Percentiles rank a stretch among this genome's conserved stretches.
Evolutionary conservation across 2,888 invertebrate species (phyloP).

Genomic region (Cosmorhoe ocellata): DNA sequence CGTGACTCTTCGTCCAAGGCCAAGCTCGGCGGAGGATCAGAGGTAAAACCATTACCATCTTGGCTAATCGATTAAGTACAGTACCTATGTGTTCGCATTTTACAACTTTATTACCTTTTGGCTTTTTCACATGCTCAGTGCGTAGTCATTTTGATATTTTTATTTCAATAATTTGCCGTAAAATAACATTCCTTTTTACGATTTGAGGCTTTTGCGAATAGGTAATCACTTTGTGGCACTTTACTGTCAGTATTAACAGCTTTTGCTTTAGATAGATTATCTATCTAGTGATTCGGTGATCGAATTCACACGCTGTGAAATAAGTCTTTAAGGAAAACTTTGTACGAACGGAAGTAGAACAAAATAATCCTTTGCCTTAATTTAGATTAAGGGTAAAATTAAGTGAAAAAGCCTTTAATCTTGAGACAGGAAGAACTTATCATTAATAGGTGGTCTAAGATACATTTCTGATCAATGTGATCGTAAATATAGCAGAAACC

Average conservation of each 20-base stretch:
- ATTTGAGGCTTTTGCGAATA: constrained; percentile 4
- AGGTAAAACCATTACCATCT: constrained; percentile 25
- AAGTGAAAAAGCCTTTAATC: too few species aligned
- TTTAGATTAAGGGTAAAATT: too few species aligned
- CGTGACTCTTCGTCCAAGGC: constrained; percentile 17
- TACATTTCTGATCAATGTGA: too few species aligned
- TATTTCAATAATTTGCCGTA: constrained; percentile 13
- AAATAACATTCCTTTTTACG: constrained; percentile 16
- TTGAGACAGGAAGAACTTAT: too few species aligned
- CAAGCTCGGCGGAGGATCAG: constrained; percentile 18
- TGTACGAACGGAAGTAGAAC: background rate
- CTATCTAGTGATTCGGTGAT: constrained; percentile 1
- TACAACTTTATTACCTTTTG: constrained; percentile 21
- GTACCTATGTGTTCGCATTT: constrained; percentile 21
- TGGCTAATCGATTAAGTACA: constrained; percentile 29
- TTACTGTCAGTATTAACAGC: too few species aligned
- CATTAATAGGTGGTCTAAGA: too few species aligned
- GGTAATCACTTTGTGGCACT: too few species aligned
- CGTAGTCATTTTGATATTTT: constrained; percentile 10
- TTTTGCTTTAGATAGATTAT: too few species aligned
- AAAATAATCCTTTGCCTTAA: too few species aligned
- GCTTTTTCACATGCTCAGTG: constrained; percentile 11
- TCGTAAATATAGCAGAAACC: too few species aligned
- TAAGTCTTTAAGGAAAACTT: background rate
- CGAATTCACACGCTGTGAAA: background rate